phyloP scores from a whole-genome alignment of 1,140 invertebrate species.

The Apis dorsata region DNA sequence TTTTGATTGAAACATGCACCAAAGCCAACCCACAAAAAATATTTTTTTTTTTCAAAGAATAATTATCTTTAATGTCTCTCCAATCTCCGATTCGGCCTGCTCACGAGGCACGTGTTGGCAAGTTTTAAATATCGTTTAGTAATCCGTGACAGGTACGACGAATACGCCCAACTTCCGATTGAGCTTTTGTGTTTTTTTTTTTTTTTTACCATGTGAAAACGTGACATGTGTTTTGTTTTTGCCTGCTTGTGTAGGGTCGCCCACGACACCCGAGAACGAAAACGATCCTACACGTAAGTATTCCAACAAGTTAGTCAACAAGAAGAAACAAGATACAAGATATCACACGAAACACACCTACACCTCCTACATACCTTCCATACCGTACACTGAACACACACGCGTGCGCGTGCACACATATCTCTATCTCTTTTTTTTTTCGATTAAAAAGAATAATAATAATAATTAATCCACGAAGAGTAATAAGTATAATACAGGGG shows the following conservation, averaged over 20 bases:
- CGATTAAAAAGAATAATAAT: too few relatives aligned
- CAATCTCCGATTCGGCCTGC: too few relatives aligned
- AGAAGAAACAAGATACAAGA: constrained; percentile 31
- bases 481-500: too few relatives aligned
- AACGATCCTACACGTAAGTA: constrained; percentile 82
- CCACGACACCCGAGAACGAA: constrained; percentile 81
- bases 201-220: constrained; percentile 78
- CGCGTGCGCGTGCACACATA: neutral
- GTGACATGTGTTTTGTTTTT: constrained; percentile 80
- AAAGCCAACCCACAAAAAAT: too few relatives aligned
- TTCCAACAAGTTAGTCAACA: constrained; percentile 84
- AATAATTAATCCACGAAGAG: too few relatives aligned
- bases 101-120: neutral
- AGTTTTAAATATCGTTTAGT: constrained; percentile 5
- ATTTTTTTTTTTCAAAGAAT: neutral
- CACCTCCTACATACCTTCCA: neutral
- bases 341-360: constrained; percentile 17
- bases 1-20: too few relatives aligned
- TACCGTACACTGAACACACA: neutral
- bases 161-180: constrained; percentile 66
- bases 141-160: constrained; percentile 43
- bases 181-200: constrained; percentile 76
- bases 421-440: neutral
- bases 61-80: too few relatives aligned
- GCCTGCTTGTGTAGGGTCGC: constrained; percentile 81